Base-by-base conservation (phyloP, 2,113 vertebrate genomes). In the Cranoglanis bouderius region DNA sequence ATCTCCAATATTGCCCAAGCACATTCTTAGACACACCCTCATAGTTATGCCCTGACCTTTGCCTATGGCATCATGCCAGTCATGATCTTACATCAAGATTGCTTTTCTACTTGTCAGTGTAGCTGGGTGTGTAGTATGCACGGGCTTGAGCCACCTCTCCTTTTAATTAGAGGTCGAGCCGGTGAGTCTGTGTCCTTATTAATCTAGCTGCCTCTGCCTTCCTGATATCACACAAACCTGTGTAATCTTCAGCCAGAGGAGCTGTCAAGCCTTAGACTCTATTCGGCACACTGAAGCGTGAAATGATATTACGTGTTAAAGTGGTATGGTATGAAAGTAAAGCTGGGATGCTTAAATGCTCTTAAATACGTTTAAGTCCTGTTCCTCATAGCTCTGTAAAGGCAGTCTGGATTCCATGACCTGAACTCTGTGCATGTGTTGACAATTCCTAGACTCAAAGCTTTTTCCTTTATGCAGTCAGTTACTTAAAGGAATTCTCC, bases 261-360 rank as follows among this genome's bases (percentile, higher is more conserved):
- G 85, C 91, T 65, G 87, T 90, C 89, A 89, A 80, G 89, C 77
- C 80, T 85, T 40, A 43, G 35, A 78, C 51, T 88, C 92, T 92
- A 93, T 95, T 95, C 92, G 90, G 92, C 87, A 14, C 35, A 46
- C 91, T 83, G 51, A 87, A 90, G 90, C 82, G 85, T 90, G 63
- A 93, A 94, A 93, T 94, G 89, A 93, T 94, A 95, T 94, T 92
- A 91, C 88, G 88, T 93, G 93, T 94, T 94, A 93, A 57, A 94
- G 91, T 91, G 90, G 90, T 92, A 92, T 90, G 88, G 88, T 93
- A 87, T 90, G 85, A 86, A 78, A 94, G 93, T 85, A 93, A 94
- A 93, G 92, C 90, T 63, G 86, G 46, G 89, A 91, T 94, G 92
- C 92, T 90, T 94, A 93, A 94, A 94, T 93, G 92, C 91, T 91